Base-by-base conservation (phyloP, 2,113 vertebrate species). In the Psittacula cyanocephala region DNA sequence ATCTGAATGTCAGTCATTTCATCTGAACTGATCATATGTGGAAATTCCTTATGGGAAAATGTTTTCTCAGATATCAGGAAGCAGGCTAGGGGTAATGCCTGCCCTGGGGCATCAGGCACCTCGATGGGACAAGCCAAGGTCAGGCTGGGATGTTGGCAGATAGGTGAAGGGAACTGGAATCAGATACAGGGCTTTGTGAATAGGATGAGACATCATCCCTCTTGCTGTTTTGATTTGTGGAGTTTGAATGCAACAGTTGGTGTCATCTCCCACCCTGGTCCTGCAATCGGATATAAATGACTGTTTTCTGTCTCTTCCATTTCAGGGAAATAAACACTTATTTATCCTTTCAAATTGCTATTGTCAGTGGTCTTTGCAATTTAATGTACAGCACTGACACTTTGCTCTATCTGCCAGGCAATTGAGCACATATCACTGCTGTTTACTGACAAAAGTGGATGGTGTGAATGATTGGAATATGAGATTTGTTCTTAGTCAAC, bases 151-250 rank as follows among this genome's bases (percentile, higher is more conserved):
- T 41, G 9, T 28, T 59, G 52, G 4, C 4, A 11, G 3, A 3
- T 71, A 39, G 19, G 3, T 13, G 23, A 37, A n/a, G 10, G 3
- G 5, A 75, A 27, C 12, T 55, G 14, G 57, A 59, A 41, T 76
- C 17, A 39, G 46, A 27, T 9, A 6, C 13, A 63, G 0, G 1
- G 35, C 50, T 2, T 2, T 29, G 16, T 27, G 23, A 3, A 13
- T 17, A 31, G 15, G 6, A 29, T 20, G 24, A 13, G 29, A 33
- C 3, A 22, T 53, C 8, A 55, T 4, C 12, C 28, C 44, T 17
- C 33, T 27, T 35, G 12, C 19, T 43, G 10, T 3, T 82, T 47
- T 47, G 31, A 25, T 29, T 35, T 9, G 1, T 14, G 25, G 28
- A 46, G 28, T 55, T 47, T 43, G 33, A 62, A 81, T 3, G 3